Conservation (phyloP, 53 echinoderm and acorn worm genomes). For the Holothuria leucospilota region DNA sequence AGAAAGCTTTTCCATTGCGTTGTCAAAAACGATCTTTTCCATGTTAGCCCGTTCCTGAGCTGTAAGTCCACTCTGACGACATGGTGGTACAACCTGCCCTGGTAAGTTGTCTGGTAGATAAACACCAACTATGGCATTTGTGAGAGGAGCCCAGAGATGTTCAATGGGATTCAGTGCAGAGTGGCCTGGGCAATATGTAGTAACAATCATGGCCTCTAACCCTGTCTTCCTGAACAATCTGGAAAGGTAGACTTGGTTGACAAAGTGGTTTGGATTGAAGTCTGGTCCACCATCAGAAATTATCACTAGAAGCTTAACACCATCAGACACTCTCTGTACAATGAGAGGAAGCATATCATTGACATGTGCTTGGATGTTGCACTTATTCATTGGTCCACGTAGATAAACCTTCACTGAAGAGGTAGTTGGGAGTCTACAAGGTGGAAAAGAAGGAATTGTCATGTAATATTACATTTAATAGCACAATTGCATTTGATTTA, state of each 20-base stretch:
- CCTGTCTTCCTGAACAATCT: slow-evolving; percentile 11
- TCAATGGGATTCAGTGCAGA: slow-evolving; percentile 20
- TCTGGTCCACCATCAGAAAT: slow-evolving; percentile 18
- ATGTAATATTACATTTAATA: too few relatives aligned
- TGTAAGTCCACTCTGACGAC: background rate
- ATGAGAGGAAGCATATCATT: slow-evolving; percentile 17
- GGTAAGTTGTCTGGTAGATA: slow-evolving; percentile 25
- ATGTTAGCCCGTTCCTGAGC: background rate
- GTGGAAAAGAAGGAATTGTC: background rate
- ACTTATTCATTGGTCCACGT: background rate
- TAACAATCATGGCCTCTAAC: background rate
- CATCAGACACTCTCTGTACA: background rate
- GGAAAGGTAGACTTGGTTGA: slow-evolving; percentile 8
- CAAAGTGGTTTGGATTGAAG: slow-evolving; percentile 11
- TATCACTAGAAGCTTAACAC: slow-evolving; percentile 8
- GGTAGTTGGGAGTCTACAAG: background rate
- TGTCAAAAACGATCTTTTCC: slow-evolving; percentile 18
- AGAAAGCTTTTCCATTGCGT: background rate
- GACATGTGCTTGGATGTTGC: background rate
- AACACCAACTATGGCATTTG: slow-evolving; percentile 14
- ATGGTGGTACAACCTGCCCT: slow-evolving; percentile 2
- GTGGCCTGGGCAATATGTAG: slow-evolving; percentile 24
- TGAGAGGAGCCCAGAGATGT: slow-evolving; percentile 15
- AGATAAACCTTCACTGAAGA: background rate
- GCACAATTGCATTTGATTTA: too few relatives aligned